Evolutionary conservation across 1,140 invertebrate genomes (phyloP), one percentile per base, ranked within the genome.

Genomic region (Drosophila sp.): DNA sequence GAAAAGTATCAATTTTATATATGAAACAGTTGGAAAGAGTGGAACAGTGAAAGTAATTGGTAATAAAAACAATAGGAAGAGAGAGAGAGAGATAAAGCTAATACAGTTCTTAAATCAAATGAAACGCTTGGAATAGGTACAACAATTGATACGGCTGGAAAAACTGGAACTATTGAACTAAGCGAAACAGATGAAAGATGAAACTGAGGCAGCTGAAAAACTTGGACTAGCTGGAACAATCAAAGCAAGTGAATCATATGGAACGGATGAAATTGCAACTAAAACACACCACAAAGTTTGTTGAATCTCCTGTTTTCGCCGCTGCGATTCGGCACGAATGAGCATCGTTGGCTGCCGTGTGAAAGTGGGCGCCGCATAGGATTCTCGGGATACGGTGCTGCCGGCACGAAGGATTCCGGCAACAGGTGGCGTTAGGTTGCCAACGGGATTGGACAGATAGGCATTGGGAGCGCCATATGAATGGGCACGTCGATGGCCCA

Each of bases 311-410:
- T 91, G 73, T 18, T 90, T 91, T 0, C 90, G 50, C 0, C 89
- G 76, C 64, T 90, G 78, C 2, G 91, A 92, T 13, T 92, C 91
- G 21, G 89, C 86, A 0, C 91, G 74, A 4, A 91, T 72, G 9
- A 92, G 38, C 9, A 90, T 63, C 2, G 89, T 83, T 2, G 90
- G 80, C 71, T 90, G 84, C 0, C 89, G 67, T 1, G 80, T 89
- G 41, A 91, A 92, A 1, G 70, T 84, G 18, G 91, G 91, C 4
- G 87, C 86, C 0, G 91, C 91, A 57, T 92, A 92, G 21, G 89
- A 92, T 46, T 92, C 91, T 4, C 91, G 64, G 0, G 91, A 90
- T 5, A 61, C 43, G 43, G 73, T 91, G 58, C 87, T 90, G 0
- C 74, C 45, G 1, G 78, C 74, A 8, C 90, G 87, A 2, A 86